A percentile compares a stretch with the other conserved stretches of the same genome.
These are phyloP conservation scores for Strigamia transsilvanica DNA, from an alignment of 2,888 invertebrate species.

Conservation along the genomic window DNA sequence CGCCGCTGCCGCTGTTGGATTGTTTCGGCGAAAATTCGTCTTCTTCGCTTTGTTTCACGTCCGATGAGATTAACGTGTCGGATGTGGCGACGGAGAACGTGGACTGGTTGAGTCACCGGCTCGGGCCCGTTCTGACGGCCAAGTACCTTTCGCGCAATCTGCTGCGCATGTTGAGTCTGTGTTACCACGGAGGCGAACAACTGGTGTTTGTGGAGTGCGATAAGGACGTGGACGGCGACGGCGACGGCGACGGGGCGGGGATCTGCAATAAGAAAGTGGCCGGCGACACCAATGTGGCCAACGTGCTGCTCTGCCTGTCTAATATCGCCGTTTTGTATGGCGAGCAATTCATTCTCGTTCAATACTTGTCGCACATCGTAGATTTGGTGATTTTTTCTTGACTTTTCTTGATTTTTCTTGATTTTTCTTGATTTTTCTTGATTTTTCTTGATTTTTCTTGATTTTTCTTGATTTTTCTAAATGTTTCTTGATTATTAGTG, in stretches of 20 bases:
- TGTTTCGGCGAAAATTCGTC: not conserved
- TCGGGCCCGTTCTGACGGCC: constrained; percentile 94
- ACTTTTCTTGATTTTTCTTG: not conserved
- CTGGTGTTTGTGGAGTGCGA: constrained; percentile 50
- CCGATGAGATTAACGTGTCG: constrained; percentile 63
- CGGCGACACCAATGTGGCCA: constrained; percentile 81
- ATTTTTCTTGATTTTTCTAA: constrained; percentile 9
- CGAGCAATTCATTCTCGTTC: constrained; percentile 84
- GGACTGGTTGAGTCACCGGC: constrained; percentile 89
- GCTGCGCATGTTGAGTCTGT: constrained; percentile 90
- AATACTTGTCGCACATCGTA: constrained; percentile 88
- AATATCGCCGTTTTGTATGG: constrained; percentile 87
- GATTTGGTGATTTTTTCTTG: constrained; percentile 69
- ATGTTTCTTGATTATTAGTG: not conserved
- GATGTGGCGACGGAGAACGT: constrained; percentile 88
- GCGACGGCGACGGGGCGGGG: constrained; percentile 50
- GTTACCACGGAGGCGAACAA: constrained; percentile 83
- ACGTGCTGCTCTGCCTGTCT: constrained; percentile 89
- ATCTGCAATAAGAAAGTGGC: constrained; percentile 62
- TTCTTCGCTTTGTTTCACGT: too few species aligned
- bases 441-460: constrained; percentile 4
- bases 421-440: not conserved
- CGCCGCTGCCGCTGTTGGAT: too few species aligned
- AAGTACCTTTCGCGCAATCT: constrained; percentile 89
- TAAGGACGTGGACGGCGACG: not conserved